A percentile compares a stretch with the other conserved stretches of the same genome.
Conservation (phyloP, 2,797 vertebrate species). For the Danio tinwini region DNA sequence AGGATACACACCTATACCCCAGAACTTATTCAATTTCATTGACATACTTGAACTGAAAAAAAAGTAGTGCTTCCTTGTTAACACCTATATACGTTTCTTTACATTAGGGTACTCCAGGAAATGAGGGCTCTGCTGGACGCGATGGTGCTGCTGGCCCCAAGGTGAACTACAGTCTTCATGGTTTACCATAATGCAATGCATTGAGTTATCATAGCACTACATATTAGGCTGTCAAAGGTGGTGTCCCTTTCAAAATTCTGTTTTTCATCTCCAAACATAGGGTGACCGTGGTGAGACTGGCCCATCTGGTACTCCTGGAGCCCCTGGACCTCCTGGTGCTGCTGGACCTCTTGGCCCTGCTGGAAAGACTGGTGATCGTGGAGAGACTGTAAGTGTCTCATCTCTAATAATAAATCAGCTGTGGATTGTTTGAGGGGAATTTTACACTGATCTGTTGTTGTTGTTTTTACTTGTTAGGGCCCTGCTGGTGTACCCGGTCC, state of each 20-base stretch:
- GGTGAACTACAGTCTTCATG: constrained; percentile 72
- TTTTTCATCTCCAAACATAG: constrained; percentile 65
- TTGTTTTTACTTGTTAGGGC: constrained; percentile 80
- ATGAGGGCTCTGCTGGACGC: constrained; percentile 90
- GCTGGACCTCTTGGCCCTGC: constrained; percentile 93
- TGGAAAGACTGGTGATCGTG: constrained; percentile 95
- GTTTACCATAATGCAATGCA: background rate
- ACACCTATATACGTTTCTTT: background rate
- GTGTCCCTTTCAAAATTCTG: background rate
- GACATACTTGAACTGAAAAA: background rate
- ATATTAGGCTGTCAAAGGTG: background rate
- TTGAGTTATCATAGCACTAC: background rate
- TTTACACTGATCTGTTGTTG: background rate
- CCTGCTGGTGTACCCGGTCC: constrained; percentile 78
- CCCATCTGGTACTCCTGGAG: constrained; percentile 86
- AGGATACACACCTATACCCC: constrained; percentile 34
- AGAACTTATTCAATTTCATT: background rate
- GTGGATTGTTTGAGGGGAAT: background rate
- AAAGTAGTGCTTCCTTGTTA: background rate
- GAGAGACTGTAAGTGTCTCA: constrained; percentile 88
- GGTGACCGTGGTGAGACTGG: constrained; percentile 95
- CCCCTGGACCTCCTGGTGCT: constrained; percentile 93
- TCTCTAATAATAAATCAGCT: background rate
- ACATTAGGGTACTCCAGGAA: constrained; percentile 87
- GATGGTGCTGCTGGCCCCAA: constrained; percentile 92